These are phyloP conservation scores for Cheilosia grossa DNA, from an alignment of 2,888 invertebrate species.

Conservation along the genomic window DNA sequence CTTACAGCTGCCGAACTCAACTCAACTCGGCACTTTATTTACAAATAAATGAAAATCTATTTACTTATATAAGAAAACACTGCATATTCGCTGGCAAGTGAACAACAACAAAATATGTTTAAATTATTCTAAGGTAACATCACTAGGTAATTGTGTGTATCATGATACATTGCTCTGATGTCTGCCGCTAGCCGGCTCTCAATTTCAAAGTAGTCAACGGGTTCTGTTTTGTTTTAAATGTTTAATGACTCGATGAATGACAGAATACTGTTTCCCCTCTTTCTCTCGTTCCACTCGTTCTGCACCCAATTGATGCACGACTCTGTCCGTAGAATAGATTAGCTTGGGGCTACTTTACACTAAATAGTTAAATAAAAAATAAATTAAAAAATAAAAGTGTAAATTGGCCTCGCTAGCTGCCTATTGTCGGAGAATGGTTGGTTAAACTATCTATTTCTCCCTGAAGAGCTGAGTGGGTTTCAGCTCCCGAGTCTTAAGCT, in stretches of 20 bases:
- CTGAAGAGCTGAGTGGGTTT: conserved; percentile 80
- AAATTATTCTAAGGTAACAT: conserved; percentile 54
- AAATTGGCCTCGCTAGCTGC: conserved; percentile 57
- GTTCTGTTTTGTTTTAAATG: background rate
- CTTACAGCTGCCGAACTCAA: conserved; percentile 2
- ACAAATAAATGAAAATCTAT: conserved; percentile 23
- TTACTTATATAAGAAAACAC: conserved; percentile 30
- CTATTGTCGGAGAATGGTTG: conserved; percentile 12
- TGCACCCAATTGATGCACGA: conserved; percentile 24
- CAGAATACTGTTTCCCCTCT: conserved; percentile 55
- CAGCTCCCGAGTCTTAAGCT: conserved; percentile 81
- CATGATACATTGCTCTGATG: conserved; percentile 14
- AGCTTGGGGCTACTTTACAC: conserved; percentile 48
- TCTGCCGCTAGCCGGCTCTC: conserved; percentile 41
- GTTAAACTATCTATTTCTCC: conserved; percentile 60
- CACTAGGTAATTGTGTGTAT: conserved; percentile 33
- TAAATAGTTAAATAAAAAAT: conserved; percentile 61
- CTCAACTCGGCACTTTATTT: conserved; percentile 38
- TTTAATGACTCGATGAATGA: conserved; percentile 54
- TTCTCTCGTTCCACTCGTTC: background rate
- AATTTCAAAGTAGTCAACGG: conserved; percentile 45
- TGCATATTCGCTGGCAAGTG: conserved; percentile 55
- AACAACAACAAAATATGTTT: conserved; percentile 20
- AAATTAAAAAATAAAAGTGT: conserved; percentile 55
- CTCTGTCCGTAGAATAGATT: conserved; percentile 22